Conservation (phyloP, 2,888 invertebrate genomes). For the Nemotelus pantherinus region DNA sequence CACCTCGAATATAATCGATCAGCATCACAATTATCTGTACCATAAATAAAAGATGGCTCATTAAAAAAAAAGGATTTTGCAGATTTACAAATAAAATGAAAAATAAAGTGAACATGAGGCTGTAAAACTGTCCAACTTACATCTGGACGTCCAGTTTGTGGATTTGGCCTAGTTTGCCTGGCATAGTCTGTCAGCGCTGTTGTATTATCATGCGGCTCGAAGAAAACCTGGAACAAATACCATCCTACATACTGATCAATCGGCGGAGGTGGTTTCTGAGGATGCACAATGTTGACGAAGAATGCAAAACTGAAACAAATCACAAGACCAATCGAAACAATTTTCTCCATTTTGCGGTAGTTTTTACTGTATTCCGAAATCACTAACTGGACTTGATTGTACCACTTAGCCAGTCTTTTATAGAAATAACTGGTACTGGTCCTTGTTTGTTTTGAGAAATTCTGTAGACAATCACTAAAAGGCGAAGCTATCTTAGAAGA, state of each 20-base stretch:
- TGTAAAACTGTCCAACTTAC: background rate
- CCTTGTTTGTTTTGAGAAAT: no score
- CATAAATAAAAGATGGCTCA: background rate
- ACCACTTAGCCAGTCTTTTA: no score
- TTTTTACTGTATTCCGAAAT: no score
- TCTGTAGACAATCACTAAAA: no score
- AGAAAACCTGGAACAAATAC: conserved; percentile 8
- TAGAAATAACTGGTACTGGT: no score
- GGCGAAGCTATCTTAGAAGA: no score
- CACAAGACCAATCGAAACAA: no score
- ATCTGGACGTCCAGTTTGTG: background rate
- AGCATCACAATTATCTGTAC: background rate
- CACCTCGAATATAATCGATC: conserved; percentile 18
- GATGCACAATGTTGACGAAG: background rate
- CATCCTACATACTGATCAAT: conserved; percentile 4
- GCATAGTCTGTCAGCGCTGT: conserved; percentile 10
- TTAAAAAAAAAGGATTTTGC: background rate
- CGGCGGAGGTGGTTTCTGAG: background rate
- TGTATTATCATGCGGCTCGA: conserved; percentile 19
- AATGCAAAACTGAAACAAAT: no score
- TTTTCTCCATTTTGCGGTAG: no score
- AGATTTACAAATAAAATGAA: background rate
- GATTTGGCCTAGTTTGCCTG: background rate
- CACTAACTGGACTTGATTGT: no score
- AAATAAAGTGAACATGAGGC: background rate